Percentiles rank a stretch among this genome's conserved stretches.
phyloP scores from a whole-genome alignment of 2,113 vertebrate species.

The Rafetus swinhoei region DNA sequence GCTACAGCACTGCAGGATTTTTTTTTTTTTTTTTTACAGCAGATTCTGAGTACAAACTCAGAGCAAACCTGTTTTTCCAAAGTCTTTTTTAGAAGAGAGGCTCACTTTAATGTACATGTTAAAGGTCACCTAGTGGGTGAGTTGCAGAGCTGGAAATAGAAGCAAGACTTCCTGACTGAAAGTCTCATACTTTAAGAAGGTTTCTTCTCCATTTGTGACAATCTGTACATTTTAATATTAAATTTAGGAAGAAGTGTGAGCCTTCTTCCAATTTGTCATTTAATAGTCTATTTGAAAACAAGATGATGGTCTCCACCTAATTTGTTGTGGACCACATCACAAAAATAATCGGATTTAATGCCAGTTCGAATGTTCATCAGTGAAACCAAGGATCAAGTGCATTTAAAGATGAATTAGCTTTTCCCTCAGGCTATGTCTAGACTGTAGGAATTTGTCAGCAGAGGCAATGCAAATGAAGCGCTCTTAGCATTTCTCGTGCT shows the following conservation, averaged over 20 bases:
- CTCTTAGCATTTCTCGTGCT: too few relatives aligned
- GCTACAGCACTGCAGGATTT: background rate
- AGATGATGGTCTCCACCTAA: background rate
- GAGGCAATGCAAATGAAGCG: too few relatives aligned
- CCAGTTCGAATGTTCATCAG: background rate
- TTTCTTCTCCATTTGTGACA: slow-evolving; percentile 8
- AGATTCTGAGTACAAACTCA: background rate
- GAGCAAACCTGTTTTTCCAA: slow-evolving; percentile 36
- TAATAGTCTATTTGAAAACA: background rate
- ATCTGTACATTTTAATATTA: slow-evolving; percentile 46
- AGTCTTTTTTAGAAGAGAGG: slow-evolving; percentile 49
- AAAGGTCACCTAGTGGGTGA: slow-evolving; percentile 36
- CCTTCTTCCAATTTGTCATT: background rate
- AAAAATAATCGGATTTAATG: background rate
- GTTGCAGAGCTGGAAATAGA: slow-evolving; percentile 34
- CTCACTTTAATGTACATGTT: slow-evolving; percentile 30
- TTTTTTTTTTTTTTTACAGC: background rate
- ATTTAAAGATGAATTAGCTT: slow-evolving; percentile 24
- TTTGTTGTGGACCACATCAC: background rate
- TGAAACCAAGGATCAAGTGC: background rate
- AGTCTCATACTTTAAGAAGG: slow-evolving; percentile 64
- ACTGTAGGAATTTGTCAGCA: too few relatives aligned
- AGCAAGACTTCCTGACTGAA: slow-evolving; percentile 35
- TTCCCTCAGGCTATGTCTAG: background rate
- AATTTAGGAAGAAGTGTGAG: slow-evolving; percentile 34